These are phyloP conservation scores for Homalodisca vitripennis DNA, from an alignment of 1,140 invertebrate species.

Conservation along the genomic window DNA sequence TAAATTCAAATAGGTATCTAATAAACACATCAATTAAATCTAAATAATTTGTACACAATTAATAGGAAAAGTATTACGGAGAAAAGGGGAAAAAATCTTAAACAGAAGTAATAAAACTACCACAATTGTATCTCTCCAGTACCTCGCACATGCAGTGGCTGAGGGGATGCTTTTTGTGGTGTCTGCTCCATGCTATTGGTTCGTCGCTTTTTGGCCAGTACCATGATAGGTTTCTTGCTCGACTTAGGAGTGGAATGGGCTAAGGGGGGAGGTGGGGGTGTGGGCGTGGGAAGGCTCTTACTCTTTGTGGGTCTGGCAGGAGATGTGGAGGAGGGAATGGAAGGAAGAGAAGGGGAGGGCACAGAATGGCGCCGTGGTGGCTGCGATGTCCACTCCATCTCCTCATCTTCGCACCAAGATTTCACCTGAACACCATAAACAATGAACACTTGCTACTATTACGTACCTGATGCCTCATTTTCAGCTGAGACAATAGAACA, in stretches of 20 bases:
- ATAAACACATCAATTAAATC: too few species aligned
- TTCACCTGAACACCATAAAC: too few species aligned
- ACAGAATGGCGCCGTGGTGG: background rate
- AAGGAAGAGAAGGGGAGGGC: background rate
- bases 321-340: background rate
- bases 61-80: too few species aligned
- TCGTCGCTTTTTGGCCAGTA: constrained; percentile 6
- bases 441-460: too few species aligned
- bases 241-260: too few species aligned
- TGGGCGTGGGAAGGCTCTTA: constrained; percentile 1
- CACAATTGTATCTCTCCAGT: too few species aligned
- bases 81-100: too few species aligned
- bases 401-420: constrained; percentile 39
- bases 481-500: too few species aligned
- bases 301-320: constrained; percentile 7
- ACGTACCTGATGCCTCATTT: too few species aligned
- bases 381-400: constrained; percentile 33
- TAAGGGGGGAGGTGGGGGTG: background rate
- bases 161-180: constrained; percentile 48
- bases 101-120: too few species aligned
- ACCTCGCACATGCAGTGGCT: constrained; percentile 49
- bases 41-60: too few species aligned
- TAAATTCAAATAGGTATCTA: too few species aligned
- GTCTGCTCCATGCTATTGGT: background rate
- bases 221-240: constrained; percentile 6